Percentiles rank a stretch among this genome's conserved stretches.
Conservation (phyloP, 1,140 invertebrate species). For the Magallana angulata region DNA sequence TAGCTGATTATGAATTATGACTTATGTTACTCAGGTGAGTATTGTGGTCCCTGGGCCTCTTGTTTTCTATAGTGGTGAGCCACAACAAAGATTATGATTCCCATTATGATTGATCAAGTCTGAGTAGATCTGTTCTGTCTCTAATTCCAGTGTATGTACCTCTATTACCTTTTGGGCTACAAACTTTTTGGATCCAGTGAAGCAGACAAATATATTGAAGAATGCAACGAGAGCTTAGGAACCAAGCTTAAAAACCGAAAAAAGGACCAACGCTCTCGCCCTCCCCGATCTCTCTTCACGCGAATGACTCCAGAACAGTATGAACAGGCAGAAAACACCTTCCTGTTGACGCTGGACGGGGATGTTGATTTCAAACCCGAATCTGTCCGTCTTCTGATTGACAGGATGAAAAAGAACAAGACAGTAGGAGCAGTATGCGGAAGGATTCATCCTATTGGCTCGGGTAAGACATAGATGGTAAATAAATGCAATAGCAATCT, state of each 20-base stretch:
- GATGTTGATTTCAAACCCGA: conserved; percentile 99
- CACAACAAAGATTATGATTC: neutral
- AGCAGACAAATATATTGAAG: conserved; percentile 63
- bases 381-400: conserved; percentile 95
- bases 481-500: no score
- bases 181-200: conserved; percentile 79
- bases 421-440: conserved; percentile 98
- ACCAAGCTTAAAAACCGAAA: conserved; percentile 62
- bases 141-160: conserved; percentile 83
- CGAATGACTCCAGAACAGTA: conserved; percentile 71
- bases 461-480: conserved; percentile 81
- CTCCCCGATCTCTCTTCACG: conserved; percentile 67
- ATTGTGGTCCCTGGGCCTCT: no score
- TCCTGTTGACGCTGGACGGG: conserved; percentile 95
- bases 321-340: conserved; percentile 93
- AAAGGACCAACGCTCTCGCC: conserved; percentile 63
- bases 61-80: neutral
- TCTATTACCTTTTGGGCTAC: conserved; percentile 85
- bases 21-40: no score
- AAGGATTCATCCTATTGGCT: conserved; percentile 98
- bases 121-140: neutral
- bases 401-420: conserved; percentile 99
- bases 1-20: no score
- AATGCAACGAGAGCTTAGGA: conserved; percentile 62
- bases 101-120: neutral